Base-by-base conservation (phyloP, 1,140 invertebrate genomes). In the Lamellibrachia luymesi region DNA sequence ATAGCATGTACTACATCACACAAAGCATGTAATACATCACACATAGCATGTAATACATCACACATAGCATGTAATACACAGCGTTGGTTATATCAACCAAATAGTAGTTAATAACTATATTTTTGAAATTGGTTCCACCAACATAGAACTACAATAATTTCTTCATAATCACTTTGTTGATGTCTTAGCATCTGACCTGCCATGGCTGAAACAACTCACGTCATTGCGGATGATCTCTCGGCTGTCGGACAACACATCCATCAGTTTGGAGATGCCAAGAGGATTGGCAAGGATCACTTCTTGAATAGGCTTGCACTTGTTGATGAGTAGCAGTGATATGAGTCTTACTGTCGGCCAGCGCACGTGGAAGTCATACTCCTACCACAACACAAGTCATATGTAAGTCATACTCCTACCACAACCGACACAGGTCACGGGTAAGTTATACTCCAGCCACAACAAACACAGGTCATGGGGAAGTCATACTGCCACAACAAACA, bases 141-240 rank as follows among this genome's bases (percentile, higher is more conserved):
- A 2, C 92, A 92, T 38, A 38, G 38, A 38, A 38, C 38, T 90
- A 22, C 27, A 90, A 22, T 90, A 90, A 22, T 90, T 22, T 90
- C 27, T 22, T 90, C 27, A 90, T 90, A 90, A 90, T 27, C 27
- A 90, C 89, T 22, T 22, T 27, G 27, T 90, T 90, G 22, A 90
- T 90, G 6, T 17, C 51, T 91, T 27, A 27, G 17, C 8, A 38
- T 17, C 64, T 6, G 64, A 10, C 27, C 4, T 13, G 22, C 13
- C 90, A 50, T 49, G 2, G 22, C 90, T 38, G 6, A 91, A 91
- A 91, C 50, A 92, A 92, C 96, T 96, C 96, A 97, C 98, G 97
- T 99, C 98, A 96, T 99, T 99, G 94, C 99, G 97, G 90, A 99
- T 98, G 6, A 99, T 98, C 97, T 99, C 99, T 95, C 99, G 97